Percentiles rank a stretch among this genome's conserved stretches.
These are phyloP conservation scores for Drosophila oshimai DNA, from an alignment of 1,140 invertebrate species.

Conservation along the genomic window DNA sequence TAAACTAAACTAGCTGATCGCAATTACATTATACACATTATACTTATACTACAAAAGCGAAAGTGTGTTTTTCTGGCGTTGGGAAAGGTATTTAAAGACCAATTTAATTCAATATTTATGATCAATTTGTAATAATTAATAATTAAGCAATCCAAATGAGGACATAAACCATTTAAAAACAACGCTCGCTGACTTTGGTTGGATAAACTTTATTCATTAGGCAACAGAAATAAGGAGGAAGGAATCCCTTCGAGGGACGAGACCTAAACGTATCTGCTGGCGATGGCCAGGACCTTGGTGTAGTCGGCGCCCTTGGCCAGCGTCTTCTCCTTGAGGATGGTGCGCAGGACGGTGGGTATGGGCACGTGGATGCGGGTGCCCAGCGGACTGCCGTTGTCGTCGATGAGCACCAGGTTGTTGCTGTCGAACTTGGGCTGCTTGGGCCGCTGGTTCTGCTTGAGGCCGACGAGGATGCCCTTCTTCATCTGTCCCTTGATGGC, in stretches of 20 bases:
- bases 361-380: slow-evolving; percentile 97
- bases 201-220: slow-evolving; percentile 12
- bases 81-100: not conserved
- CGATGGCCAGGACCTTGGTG: slow-evolving; percentile 96
- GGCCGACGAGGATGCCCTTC: slow-evolving; percentile 96
- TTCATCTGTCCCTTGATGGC: slow-evolving; percentile 98
- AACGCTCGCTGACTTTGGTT: not conserved
- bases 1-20: slow-evolving; percentile 46
- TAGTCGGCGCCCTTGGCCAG: slow-evolving; percentile 94
- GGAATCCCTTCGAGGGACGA: not conserved
- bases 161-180: not conserved
- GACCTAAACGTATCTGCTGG: slow-evolving; percentile 93
- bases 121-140: no score
- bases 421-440: slow-evolving; percentile 97
- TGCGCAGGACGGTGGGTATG: slow-evolving; percentile 95
- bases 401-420: slow-evolving; percentile 98
- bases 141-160: no score
- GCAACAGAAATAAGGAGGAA: slow-evolving; percentile 1
- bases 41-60: slow-evolving; percentile 29
- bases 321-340: slow-evolving; percentile 92
- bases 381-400: slow-evolving; percentile 95
- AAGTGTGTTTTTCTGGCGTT: not conserved
- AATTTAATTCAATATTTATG: not conserved
- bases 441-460: slow-evolving; percentile 91
- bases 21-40: slow-evolving; percentile 44